Base-by-base conservation (phyloP, 1,140 invertebrate species). In the Fopius arisanus region DNA sequence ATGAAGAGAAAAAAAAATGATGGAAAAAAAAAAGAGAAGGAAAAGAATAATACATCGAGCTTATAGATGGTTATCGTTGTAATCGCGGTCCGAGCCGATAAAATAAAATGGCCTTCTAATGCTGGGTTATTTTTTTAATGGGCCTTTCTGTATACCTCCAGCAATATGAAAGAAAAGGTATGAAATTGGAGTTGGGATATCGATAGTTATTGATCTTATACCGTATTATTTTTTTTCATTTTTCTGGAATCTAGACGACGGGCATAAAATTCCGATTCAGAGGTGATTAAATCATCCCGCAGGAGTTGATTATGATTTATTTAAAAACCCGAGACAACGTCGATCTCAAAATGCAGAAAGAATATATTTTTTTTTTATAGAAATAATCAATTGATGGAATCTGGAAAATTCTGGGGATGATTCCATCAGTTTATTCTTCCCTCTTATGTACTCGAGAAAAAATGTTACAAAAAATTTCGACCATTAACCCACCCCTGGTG, bases 1-100 rank as follows among this genome's bases (percentile, higher is more conserved):
- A 41, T 28, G 33, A 7, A 63, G 40, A 48, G 65, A 29, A 68
- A 29, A 68, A 72, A 5, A 73, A 51, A 68, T 37, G 31, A 70
- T 68, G 14, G 9, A 29, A 3, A 21, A 48, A 62, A 43, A 68
- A 66, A 19, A 48, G 23, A 51, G 4, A 26, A 31, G 26, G 14
- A 67, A 37, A 74, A 71, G 68, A 72, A 72, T 67, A 73, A 67
- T 48, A 67, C 41, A 67, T 70, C 48, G 67, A 14, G 51, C 41
- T 76, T 73, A 73, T 72, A 68, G 79, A 81, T 79, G 72, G 73
- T 78, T 79, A 81, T 81, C 80, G 72, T 72, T 71, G 77, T 80
- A 81, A 81, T 80, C 76, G 73, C 67, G 73, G 78, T 63, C 67
- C 68, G 43, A 54, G 65, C 70, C 66, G 71, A 78, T 78, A 77